Base-by-base conservation (phyloP, 2,797 vertebrate species). In the Alauda arvensis region DNA sequence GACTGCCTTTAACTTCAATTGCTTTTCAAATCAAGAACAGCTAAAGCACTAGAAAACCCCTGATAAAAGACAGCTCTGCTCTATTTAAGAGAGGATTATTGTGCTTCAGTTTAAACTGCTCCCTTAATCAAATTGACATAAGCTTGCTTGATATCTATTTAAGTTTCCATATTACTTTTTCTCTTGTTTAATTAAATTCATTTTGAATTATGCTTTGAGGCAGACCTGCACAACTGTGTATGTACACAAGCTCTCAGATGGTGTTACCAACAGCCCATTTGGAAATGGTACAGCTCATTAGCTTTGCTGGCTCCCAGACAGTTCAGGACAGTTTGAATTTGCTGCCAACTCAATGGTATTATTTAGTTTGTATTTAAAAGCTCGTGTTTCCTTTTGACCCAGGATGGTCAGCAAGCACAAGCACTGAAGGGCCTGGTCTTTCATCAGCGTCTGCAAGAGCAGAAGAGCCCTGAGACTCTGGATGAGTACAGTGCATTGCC, bases 281-380 rank as follows among this genome's bases (percentile, higher is more conserved):
- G 91, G 94, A 95, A 95, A 87, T 29, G 48, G 90, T 91, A 94
- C 94, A 91, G 89, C 91, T 94, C 91, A 93, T 95, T 95, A 93
- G 87, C 65, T 93, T 93, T 94, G 63, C 76, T 94, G 95, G 89
- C 93, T 91, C 75, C 51, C 87, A 75, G 90, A 91, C 91, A 91
- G 87, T 75, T 91, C 77, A 71, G 93, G 88, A 89, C 68, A 89
- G 77, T 93, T 82, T 77, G 87, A 82, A 85, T 94, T 94, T 95
- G 88, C 83, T 95, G 88, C 94, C 85, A 92, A 76, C 59, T 90
- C 57, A 52, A 39, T 77, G 87, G 83, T 66, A 71, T 87, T 89
- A 93, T 65, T 92, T 87, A 83, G 87, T 77, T 89, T 82, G 85
- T 71, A 77, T 89, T 95, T 93, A 84, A 79, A 89, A 94, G 88